These are phyloP conservation scores for Thyatira batis DNA, from an alignment of 2,888 invertebrate species.

Conservation along the genomic window DNA sequence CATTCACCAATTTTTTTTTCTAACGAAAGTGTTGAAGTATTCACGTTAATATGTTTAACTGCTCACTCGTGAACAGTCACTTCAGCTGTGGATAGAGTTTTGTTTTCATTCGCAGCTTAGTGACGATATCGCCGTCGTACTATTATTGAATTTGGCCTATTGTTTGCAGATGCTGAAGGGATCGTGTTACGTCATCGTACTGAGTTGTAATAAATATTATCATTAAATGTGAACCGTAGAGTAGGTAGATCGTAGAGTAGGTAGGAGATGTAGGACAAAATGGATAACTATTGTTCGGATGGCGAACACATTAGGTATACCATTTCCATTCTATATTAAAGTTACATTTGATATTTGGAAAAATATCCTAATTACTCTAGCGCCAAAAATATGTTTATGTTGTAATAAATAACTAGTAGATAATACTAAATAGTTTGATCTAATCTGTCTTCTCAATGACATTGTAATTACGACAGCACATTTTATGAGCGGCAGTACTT, in stretches of 20 bases:
- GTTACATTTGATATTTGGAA: too few species aligned
- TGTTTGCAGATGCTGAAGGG: slow-evolving; percentile 33
- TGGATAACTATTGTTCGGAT: background rate
- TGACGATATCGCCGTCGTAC: slow-evolving; percentile 41
- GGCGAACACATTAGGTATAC: background rate
- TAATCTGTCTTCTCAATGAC: slow-evolving; percentile 10
- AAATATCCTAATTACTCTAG: background rate
- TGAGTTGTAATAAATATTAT: background rate
- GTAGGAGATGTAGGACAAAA: background rate
- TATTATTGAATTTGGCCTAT: slow-evolving; percentile 35
- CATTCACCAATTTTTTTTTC: slow-evolving; percentile 44
- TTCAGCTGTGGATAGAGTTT: slow-evolving; percentile 7
- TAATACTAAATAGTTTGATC: slow-evolving; percentile 7
- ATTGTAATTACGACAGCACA: slow-evolving; percentile 7
- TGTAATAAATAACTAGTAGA: slow-evolving; percentile 7
- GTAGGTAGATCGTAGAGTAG: too few species aligned
- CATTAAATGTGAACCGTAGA: background rate
- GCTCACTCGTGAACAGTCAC: slow-evolving; percentile 9
- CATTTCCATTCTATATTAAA: too few species aligned
- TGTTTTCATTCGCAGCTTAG: slow-evolving; percentile 15
- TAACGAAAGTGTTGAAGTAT: slow-evolving; percentile 24
- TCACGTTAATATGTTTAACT: slow-evolving; percentile 23
- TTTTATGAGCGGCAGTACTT: slow-evolving; percentile 5
- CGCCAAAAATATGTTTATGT: background rate
- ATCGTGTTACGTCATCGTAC: slow-evolving; percentile 27